Conservation (phyloP, 2,797 vertebrate species). For the Spheniscus humboldti region DNA sequence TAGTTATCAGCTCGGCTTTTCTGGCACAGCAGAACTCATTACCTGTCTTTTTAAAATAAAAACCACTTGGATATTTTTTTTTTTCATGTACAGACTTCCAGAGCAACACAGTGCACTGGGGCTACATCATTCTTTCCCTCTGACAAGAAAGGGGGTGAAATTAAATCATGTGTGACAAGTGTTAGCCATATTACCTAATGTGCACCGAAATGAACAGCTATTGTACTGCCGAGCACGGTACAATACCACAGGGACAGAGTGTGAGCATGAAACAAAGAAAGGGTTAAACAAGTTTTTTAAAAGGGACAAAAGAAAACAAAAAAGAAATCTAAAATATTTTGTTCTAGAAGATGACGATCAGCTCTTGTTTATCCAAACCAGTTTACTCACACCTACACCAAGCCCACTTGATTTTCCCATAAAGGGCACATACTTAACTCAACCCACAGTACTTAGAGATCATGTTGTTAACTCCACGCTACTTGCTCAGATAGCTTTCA, state of each 20-base stretch:
- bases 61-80: neutral
- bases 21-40: neutral
- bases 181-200: neutral
- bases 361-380: neutral
- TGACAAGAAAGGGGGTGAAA: neutral
- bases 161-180: rapidly evolving
- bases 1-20: neutral
- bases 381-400: conserved; percentile 3
- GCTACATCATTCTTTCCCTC: neutral
- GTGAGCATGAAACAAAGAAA: neutral
- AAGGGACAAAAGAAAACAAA: neutral
- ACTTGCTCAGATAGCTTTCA: neutral
- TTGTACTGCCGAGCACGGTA: neutral
- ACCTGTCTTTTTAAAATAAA: neutral
- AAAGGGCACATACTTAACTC: conserved; percentile 37
- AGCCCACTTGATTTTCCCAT: neutral
- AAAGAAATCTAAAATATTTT: neutral
- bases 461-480: neutral
- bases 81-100: neutral
- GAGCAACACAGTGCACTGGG: neutral
- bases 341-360: neutral
- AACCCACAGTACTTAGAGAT: neutral
- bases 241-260: neutral
- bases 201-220: neutral
- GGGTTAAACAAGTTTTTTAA: neutral